Percentiles rank a stretch among this genome's conserved stretches.
phyloP scores from a whole-genome alignment of 2,797 vertebrate genomes.

The Phoeniculus purpureus region DNA sequence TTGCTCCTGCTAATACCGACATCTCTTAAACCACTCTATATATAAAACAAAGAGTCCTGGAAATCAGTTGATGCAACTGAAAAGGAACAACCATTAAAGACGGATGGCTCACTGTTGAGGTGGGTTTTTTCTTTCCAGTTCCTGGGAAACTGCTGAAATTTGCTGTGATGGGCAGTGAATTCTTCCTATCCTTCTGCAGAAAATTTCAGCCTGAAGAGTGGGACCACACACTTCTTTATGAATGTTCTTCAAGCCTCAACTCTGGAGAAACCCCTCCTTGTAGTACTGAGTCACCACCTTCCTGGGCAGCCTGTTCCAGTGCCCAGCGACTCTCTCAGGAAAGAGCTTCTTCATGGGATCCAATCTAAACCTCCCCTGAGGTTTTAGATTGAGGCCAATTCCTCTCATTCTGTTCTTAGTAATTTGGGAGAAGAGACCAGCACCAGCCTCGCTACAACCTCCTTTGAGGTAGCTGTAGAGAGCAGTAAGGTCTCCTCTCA shows the following conservation, averaged over 20 bases:
- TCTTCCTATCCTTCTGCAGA: constrained; percentile 4
- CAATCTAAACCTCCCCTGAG: too few species aligned
- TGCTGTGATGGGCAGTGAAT: not conserved
- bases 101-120: not conserved
- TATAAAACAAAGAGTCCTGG: not conserved
- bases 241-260: not conserved
- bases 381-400: too few species aligned
- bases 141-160: not conserved
- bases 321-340: too few species aligned
- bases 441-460: too few species aligned
- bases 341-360: too few species aligned
- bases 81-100: not conserved
- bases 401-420: too few species aligned
- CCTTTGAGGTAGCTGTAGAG: too few species aligned
- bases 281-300: not conserved
- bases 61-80: not conserved
- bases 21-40: not conserved
- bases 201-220: not conserved
- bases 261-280: not conserved
- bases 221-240: not conserved
- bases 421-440: too few species aligned
- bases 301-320: too few species aligned
- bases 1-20: not conserved
- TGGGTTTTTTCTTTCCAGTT: not conserved
- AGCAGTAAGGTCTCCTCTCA: too few species aligned